Conservation (phyloP, 2,888 invertebrate species). For the Chymomyza procnemis region DNA sequence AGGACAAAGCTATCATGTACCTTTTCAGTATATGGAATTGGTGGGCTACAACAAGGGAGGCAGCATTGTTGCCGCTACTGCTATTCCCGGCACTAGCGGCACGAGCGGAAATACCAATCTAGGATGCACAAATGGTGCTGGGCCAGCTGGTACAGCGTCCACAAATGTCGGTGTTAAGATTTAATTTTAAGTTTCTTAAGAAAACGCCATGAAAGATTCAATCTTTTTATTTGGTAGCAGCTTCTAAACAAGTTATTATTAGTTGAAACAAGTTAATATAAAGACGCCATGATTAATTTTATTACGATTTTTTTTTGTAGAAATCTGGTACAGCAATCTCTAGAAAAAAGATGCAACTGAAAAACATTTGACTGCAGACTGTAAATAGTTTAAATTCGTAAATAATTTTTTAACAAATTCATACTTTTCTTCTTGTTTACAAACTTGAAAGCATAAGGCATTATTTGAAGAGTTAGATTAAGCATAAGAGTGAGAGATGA, state of each 20-base stretch:
- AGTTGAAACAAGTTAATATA: background rate
- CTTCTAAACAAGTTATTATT: background rate
- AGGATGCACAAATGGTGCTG: background rate
- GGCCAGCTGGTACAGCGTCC: background rate
- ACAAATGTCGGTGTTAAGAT: background rate
- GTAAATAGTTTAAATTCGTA: background rate
- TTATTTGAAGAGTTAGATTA: background rate
- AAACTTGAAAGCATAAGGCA: background rate
- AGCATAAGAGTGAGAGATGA: background rate
- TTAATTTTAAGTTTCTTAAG: background rate
- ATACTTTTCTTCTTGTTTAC: background rate
- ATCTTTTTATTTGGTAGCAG: too few relatives aligned
- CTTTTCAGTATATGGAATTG: slow-evolving; percentile 90
- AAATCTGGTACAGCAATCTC: background rate
- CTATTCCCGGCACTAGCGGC: background rate
- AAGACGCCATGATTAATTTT: background rate
- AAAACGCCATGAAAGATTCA: too few relatives aligned
- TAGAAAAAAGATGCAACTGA: background rate
- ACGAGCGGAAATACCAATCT: background rate
- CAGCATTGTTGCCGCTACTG: background rate
- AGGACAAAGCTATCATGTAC: slow-evolving; percentile 86
- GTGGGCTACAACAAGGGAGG: background rate
- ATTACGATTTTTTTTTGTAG: background rate
- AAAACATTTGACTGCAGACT: background rate
- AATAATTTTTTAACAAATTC: background rate